Evolutionary conservation across 2,113 vertebrate species (phyloP).

Genomic region (Nycticebus coucang): DNA sequence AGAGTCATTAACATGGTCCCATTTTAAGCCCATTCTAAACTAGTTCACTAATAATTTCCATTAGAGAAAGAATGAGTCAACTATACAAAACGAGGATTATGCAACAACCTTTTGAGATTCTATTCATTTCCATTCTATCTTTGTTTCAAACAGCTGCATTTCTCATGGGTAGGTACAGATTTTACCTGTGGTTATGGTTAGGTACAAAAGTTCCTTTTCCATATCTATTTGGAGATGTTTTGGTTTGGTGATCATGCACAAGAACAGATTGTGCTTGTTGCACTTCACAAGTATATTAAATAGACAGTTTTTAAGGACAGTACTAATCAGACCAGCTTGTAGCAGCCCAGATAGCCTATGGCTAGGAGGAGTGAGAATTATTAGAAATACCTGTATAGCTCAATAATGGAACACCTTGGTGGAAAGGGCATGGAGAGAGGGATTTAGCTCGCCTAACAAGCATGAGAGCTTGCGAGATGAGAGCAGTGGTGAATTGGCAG

Average conservation of each 20-base stretch:
- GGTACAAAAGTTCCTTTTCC: slow-evolving; percentile 17
- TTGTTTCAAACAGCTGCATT: background rate
- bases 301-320: background rate
- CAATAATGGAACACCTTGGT: no score
- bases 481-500: no score
- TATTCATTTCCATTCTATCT: background rate
- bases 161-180: background rate
- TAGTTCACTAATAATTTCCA: background rate
- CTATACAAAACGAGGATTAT: background rate
- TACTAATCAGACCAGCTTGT: background rate
- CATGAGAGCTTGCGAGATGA: no score
- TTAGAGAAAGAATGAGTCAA: slow-evolving; percentile 9
- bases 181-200: background rate
- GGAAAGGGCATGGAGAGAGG: no score
- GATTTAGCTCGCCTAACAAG: no score
- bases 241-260: slow-evolving; percentile 20
- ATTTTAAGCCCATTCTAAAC: background rate
- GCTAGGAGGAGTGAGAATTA: no score
- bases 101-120: background rate
- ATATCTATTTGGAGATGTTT: slow-evolving; percentile 15
- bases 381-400: no score
- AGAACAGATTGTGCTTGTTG: background rate
- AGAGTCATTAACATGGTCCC: background rate
- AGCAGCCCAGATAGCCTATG: no score
- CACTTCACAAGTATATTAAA: background rate